phyloP scores from a whole-genome alignment of 2,113 vertebrate species.

The Chelonoidis abingdonii region DNA sequence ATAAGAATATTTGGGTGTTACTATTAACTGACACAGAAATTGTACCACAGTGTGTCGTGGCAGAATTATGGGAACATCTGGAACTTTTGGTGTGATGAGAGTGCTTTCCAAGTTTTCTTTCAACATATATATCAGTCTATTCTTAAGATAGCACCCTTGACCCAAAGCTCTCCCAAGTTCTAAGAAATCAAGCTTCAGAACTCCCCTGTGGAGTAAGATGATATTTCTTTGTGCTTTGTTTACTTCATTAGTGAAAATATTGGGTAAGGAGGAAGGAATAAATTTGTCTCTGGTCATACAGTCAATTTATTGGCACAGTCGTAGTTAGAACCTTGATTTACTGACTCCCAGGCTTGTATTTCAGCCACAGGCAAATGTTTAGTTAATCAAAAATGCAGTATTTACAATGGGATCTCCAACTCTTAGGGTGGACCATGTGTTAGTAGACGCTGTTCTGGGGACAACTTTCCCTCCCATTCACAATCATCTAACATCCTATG shows the following conservation, averaged over 20 bases:
- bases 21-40: not conserved
- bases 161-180: not conserved
- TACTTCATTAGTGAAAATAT: slow-evolving; percentile 27
- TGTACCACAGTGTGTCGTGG: not conserved
- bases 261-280: not conserved
- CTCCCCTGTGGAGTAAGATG: not conserved
- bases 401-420: not conserved
- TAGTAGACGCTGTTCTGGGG: not conserved
- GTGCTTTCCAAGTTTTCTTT: not conserved
- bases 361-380: not conserved
- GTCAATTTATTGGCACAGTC: not conserved
- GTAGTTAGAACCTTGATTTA: not conserved
- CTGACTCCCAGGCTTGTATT: not conserved
- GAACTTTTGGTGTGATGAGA: not conserved
- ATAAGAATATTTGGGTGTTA: not conserved
- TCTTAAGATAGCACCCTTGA: not conserved
- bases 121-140: not conserved
- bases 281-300: not conserved
- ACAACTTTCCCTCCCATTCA: not conserved
- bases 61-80: not conserved
- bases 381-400: not conserved
- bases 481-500: not conserved
- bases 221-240: not conserved
- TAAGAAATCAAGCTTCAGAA: not conserved
- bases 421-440: not conserved